Evolutionary conservation across 2,113 vertebrate species (phyloP), one percentile per base, ranked within the genome.

Genomic region (Acrocephalus kingi): DNA sequence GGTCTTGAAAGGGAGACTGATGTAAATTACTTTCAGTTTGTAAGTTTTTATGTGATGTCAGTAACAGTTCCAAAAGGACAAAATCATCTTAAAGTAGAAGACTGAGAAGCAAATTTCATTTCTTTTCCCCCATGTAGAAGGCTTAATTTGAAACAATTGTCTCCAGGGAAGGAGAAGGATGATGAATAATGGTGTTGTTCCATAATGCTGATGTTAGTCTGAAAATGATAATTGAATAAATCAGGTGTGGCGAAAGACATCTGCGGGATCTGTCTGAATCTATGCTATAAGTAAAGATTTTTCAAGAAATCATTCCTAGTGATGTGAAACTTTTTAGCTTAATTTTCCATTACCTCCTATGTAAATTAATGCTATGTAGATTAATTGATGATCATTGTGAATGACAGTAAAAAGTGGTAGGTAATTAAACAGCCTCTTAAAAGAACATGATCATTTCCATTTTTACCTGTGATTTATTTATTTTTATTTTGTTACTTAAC

Each of bases 351-450:
- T 87, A 27, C 39, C 23, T 89, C 23, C 20, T 61, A 11, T 48
- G 61, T 35, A 89, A 94, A 91, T 84, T 82, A 49, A 51, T 61
- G 20, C 62, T 46, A n/a, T 68, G 64, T 72, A 87, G 54, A 89
- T 78, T 89, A 76, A 77, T 68, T 86, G 64, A 68, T 78, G 84
- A 89, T 95, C 64, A 72, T 48, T 91, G 35, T 79, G 69, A 94
- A 56, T 91, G 76, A 80, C 83, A 92, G 85, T 61, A 73, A 85
- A 84, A 94, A 49, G 21, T 43, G 11, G 31, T 54, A 73, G 51
- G 35, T 88, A 92, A 86, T 95, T 92, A 68, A 94, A 56, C 61
- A 84, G 21, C 69, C 33, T 90, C 52, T 86, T 87, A 63, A 90
- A 84, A 74, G 33, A 41, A 68, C 35, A 56, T 55, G 7, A 78